Conservation (phyloP, 2,888 invertebrate species). For the Proisotoma minuta region DNA sequence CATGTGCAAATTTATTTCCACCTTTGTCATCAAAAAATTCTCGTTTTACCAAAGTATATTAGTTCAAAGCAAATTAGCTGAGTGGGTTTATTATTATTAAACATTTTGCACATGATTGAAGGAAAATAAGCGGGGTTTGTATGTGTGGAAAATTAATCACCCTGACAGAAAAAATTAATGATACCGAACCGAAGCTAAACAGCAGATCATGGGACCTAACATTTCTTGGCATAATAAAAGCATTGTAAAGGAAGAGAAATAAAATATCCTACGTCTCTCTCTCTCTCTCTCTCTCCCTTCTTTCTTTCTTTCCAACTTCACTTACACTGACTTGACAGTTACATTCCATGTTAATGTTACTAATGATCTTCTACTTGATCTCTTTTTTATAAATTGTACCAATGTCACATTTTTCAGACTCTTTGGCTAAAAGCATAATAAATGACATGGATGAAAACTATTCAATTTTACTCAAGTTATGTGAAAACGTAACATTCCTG, state of each 20-base stretch:
- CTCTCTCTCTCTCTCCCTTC: background rate
- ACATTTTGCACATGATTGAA: too few species aligned
- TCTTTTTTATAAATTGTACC: constrained; percentile 9
- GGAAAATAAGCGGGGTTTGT: background rate
- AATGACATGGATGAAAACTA: too few species aligned
- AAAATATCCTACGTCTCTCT: background rate
- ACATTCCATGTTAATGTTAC: constrained; percentile 32
- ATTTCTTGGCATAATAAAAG: too few species aligned
- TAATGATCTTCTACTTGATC: constrained; percentile 31
- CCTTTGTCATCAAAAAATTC: too few species aligned
- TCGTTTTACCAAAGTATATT: too few species aligned
- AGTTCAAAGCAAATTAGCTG: too few species aligned
- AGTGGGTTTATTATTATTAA: too few species aligned
- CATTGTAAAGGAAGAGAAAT: constrained; percentile 6
- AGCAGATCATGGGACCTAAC: too few species aligned
- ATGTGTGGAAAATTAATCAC: constrained; percentile 42
- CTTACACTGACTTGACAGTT: constrained; percentile 26
- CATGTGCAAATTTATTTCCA: background rate
- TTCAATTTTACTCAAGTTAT: too few species aligned
- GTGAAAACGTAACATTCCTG: too few species aligned
- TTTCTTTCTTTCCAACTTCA: too few species aligned
- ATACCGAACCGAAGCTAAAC: constrained; percentile 19
- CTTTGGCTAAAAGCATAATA: background rate
- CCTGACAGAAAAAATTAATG: constrained; percentile 39
- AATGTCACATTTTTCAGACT: background rate